phyloP scores from a whole-genome alignment of 2,113 vertebrate species.

The Calypte anna region DNA sequence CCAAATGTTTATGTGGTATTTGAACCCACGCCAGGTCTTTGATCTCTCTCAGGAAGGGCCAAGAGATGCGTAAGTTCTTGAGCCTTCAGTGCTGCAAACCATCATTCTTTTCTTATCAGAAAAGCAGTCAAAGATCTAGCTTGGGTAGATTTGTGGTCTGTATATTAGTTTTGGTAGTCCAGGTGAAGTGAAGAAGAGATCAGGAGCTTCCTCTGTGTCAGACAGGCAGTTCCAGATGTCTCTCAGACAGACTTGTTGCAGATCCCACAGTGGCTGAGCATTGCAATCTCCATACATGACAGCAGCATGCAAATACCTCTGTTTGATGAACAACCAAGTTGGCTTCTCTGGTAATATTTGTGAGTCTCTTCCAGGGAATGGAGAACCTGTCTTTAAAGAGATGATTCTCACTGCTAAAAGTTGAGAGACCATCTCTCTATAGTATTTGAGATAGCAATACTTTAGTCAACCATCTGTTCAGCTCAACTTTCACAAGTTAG shows the following conservation, averaged over 20 bases:
- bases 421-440: neutral
- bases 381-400: neutral
- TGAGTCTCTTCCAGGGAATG: neutral
- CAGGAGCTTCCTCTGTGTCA: neutral
- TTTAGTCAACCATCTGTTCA: neutral
- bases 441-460: neutral
- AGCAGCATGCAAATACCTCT: neutral
- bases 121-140: neutral
- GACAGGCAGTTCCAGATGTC: neutral
- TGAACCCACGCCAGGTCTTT: conserved; percentile 86
- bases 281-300: neutral
- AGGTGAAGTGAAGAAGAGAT: too few relatives aligned
- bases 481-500: neutral
- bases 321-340: neutral
- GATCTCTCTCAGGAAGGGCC: conserved; percentile 86
- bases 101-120: neutral
- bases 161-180: neutral
- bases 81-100: neutral
- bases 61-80: conserved; percentile 82
- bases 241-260: fast-evolving
- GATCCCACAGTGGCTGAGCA: neutral
- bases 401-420: neutral
- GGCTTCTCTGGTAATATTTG: neutral
- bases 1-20: conserved; percentile 87
- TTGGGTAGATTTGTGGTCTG: neutral